A percentile compares a stretch with the other conserved stretches of the same genome.
phyloP scores from a whole-genome alignment of 2,113 vertebrate genomes.

The Brienomyrus brachyistius region DNA sequence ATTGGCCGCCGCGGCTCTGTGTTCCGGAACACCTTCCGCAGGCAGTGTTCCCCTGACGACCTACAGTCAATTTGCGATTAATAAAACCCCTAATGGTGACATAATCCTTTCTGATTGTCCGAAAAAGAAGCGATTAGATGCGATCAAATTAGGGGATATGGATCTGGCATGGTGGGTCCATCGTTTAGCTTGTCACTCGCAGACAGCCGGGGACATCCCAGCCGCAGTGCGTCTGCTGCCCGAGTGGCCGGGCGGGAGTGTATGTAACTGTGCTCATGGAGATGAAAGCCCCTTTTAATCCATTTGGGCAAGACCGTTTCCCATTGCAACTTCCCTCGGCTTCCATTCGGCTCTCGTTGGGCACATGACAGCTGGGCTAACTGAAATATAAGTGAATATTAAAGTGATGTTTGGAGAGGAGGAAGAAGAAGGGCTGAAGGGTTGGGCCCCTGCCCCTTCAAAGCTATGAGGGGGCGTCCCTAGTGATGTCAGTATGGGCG shows the following conservation, averaged over 20 bases:
- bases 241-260: no score
- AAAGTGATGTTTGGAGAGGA: background rate
- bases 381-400: background rate
- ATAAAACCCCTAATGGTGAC: slow-evolving; percentile 23
- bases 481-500: background rate
- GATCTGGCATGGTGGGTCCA: background rate
- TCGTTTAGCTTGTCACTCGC: background rate
- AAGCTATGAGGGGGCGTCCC: background rate
- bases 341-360: background rate
- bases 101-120: background rate
- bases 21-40: background rate
- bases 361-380: background rate
- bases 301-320: background rate
- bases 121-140: slow-evolving; percentile 7
- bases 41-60: background rate
- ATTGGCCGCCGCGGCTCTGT: slow-evolving; percentile 5
- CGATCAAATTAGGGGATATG: background rate
- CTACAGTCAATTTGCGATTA: slow-evolving; percentile 27
- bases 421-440: background rate
- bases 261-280: background rate
- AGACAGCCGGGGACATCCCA: background rate
- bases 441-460: background rate
- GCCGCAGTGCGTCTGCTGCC: background rate
- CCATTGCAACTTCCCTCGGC: background rate
- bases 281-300: slow-evolving; percentile 15